phyloP scores from a whole-genome alignment of 2,888 invertebrate genomes.

The Drosophila demipolita region DNA sequence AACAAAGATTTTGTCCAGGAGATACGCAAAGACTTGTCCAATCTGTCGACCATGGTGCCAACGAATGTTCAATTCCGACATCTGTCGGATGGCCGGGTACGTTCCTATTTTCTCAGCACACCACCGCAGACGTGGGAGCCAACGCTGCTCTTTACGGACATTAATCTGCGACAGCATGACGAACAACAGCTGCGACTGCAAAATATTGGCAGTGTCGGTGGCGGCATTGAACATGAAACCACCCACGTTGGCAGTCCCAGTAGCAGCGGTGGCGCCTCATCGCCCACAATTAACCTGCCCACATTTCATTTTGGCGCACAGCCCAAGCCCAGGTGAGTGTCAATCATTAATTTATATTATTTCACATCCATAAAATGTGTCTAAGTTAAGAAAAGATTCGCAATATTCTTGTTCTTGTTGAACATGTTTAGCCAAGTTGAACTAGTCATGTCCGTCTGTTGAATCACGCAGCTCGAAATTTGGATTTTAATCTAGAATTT shows the following conservation, averaged over 20 bases:
- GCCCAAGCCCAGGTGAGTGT: conserved; percentile 58
- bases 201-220: conserved; percentile 36
- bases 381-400: background rate
- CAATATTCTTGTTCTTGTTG: background rate
- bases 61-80: conserved; percentile 92
- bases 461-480: background rate
- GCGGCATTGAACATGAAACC: conserved; percentile 15
- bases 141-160: conserved; percentile 93
- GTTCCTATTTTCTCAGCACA: conserved; percentile 95
- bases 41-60: conserved; percentile 92
- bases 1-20: conserved; percentile 92
- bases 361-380: background rate
- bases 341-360: background rate
- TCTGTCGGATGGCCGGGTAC: conserved; percentile 91
- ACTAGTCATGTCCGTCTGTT: background rate
- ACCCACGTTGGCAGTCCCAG: conserved; percentile 38
- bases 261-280: conserved; percentile 41
- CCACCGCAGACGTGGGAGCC: conserved; percentile 96
- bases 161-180: conserved; percentile 86
- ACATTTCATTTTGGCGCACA: conserved; percentile 46
- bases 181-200: conserved; percentile 72
- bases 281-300: conserved; percentile 48
- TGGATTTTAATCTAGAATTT: background rate
- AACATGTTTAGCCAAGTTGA: background rate
- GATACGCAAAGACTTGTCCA: conserved; percentile 91